These are phyloP conservation scores for Ecliptopera silaceata DNA, from an alignment of 2,888 invertebrate species.

Conservation along the genomic window DNA sequence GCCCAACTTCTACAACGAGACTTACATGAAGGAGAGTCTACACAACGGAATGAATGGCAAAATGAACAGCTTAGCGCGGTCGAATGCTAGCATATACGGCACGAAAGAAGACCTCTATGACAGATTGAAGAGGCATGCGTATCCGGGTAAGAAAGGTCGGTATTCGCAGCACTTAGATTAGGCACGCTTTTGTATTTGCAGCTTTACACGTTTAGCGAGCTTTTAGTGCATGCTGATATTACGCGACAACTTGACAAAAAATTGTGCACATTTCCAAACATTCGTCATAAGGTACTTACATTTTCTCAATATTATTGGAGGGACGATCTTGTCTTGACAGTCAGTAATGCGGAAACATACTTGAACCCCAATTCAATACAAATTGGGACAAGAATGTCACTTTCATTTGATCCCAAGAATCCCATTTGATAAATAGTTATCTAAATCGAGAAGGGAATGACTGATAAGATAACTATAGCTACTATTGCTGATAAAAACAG, in stretches of 20 bases:
- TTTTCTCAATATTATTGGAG: no score
- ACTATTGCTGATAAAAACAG: not conserved
- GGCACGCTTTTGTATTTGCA: constrained; percentile 57
- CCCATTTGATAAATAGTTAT: not conserved
- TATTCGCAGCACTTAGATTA: constrained; percentile 72
- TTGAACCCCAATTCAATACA: no score
- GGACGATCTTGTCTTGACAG: no score
- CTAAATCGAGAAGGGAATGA: not conserved
- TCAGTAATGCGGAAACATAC: no score
- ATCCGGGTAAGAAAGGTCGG: constrained; percentile 96
- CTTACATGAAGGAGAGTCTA: constrained; percentile 96
- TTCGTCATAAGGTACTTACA: no score
- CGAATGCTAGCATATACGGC: constrained; percentile 96
- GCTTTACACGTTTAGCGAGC: constrained; percentile 42
- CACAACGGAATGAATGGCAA: constrained; percentile 93
- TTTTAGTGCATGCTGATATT: constrained; percentile 23
- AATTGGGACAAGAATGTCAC: no score
- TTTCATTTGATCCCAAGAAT: no score
- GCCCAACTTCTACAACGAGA: constrained; percentile 98
- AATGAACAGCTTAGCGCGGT: constrained; percentile 96
- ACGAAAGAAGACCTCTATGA: constrained; percentile 98
- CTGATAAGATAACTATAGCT: not conserved
- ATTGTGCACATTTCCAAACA: no score
- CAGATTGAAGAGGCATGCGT: constrained; percentile 96
- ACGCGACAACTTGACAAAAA: not conserved